Conservation (phyloP, 2,888 invertebrate genomes). For the Caenorhabditis sulstoni region DNA sequence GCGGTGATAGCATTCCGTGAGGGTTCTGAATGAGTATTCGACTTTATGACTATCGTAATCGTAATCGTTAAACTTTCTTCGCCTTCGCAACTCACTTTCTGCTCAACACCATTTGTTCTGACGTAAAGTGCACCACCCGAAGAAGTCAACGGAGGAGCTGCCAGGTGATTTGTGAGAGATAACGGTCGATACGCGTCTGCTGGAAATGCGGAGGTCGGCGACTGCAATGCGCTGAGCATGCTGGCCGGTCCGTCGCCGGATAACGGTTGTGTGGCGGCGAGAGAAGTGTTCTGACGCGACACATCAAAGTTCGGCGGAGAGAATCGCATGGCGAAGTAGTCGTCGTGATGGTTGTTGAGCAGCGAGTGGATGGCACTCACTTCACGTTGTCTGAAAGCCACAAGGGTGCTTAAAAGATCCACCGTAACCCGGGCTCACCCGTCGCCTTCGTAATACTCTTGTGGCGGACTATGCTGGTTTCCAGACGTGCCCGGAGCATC, state of each 20-base stretch:
- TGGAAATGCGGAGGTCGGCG: conserved; percentile 17
- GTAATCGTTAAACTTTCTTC: neutral
- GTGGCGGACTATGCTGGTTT: conserved; percentile 66
- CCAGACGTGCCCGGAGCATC: conserved; percentile 2
- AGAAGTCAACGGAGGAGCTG: conserved; percentile 61
- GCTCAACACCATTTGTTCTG: conserved; percentile 45
- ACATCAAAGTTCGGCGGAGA: conserved; percentile 58
- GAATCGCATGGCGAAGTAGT: conserved; percentile 51
- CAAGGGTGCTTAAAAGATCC: too few species aligned
- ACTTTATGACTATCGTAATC: neutral
- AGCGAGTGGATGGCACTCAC: conserved; percentile 48
- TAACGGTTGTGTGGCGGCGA: conserved; percentile 36
- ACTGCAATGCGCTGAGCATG: conserved; percentile 54
- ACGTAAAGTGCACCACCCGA: conserved; percentile 22
- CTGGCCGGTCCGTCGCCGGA: conserved; percentile 58
- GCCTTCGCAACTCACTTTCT: conserved; percentile 17
- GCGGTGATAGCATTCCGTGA: conserved; percentile 39
- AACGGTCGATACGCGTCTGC: conserved; percentile 48
- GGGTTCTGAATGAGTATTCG: conserved; percentile 12
- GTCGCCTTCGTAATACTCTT: conserved; percentile 64
- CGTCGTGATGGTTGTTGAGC: conserved; percentile 39
- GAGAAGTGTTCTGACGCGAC: conserved; percentile 9
- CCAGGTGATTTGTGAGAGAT: conserved; percentile 55
- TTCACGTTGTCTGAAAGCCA: conserved; percentile 42
- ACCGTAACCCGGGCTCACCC: conserved; percentile 12